Base-by-base conservation (phyloP, 2,797 vertebrate species). In the Gobio occitaniae region DNA sequence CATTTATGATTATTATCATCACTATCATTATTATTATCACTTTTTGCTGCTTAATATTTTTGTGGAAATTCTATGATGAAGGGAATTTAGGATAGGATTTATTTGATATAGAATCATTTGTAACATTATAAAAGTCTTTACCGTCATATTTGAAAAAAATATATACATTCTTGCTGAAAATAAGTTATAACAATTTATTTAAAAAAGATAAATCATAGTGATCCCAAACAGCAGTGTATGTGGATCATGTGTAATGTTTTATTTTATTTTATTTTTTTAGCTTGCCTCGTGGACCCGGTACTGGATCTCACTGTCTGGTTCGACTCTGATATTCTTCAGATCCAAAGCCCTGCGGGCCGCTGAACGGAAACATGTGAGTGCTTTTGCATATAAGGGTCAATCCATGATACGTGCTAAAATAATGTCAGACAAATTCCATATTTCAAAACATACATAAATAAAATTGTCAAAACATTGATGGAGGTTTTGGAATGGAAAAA, bases 201-300 rank as follows among this genome's bases (percentile, higher is more conserved):
- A 7, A 5, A 15, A 15, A 50, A 16, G 0, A 13, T 4, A 54
- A 54, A 17, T 54, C 52, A 19, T 19, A 17, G 16, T 52, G 50
- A 17, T 52, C 50, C 12, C 17, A 54, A 54, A 19, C 52, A 54
- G 21, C 11, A 25, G n/a, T 61, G 59, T 61, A 15, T 63, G 5
- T 63, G 61, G 6, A 65, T 65, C 6, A 2, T 65, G 61, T 65
- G 13, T 7, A 0, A n/a, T 25, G 6, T 71, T 12, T 82, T 61
- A n/a, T 70, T 1, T 86, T 44, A 82, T 29, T 25, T 25, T 76
- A 72, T 87, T 83, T 83, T 80, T 91, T 61, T 86, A 98, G 97
- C 93, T 99, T 79, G 95, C 97, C 0, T 97, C 97, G 0, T 99
- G 97, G 97, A 97, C 96, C 59, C 95, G 97, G 77, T 99, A 97